Evolutionary conservation across 2,888 invertebrate species (phyloP).

Genomic region (Spatulosminthurus flaviceps): DNA sequence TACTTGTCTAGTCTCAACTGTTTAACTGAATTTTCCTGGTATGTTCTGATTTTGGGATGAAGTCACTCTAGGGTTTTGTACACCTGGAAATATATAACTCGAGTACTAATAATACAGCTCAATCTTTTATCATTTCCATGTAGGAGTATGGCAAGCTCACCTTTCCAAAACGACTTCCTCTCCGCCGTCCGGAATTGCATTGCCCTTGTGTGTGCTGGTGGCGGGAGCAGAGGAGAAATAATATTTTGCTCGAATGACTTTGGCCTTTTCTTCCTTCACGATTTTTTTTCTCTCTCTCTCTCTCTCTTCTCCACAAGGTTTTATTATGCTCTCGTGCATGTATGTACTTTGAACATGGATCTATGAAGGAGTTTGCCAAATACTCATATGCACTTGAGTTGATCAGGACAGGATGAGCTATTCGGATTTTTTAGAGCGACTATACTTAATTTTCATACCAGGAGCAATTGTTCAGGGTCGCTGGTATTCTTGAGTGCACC

Average conservation of each 20-base stretch:
- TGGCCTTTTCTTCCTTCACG: constrained; percentile 39
- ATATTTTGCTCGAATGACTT: constrained; percentile 40
- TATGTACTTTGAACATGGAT: background rate
- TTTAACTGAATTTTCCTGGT: constrained; percentile 21
- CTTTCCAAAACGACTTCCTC: constrained; percentile 10
- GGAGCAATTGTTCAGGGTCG: constrained; percentile 13
- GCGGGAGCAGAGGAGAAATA: background rate
- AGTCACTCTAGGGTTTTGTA: constrained; percentile 15
- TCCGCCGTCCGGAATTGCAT: constrained; percentile 20
- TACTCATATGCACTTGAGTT: background rate
- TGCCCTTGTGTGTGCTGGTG: constrained; percentile 21
- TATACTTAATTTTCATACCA: constrained; percentile 12
- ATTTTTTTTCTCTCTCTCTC: constrained; percentile 1
- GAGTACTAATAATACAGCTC: background rate
- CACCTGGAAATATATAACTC: constrained; percentile 18
- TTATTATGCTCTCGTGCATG: background rate
- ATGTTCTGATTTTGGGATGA: constrained; percentile 9
- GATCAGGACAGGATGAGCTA: background rate
- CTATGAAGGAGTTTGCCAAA: background rate
- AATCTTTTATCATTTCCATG: constrained; percentile 18
- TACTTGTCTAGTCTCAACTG: background rate
- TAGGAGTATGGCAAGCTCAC: background rate
- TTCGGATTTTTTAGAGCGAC: background rate
- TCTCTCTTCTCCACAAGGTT: background rate
- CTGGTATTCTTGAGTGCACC: background rate